Base-by-base conservation (phyloP, 1,140 invertebrate species). In the Drosophila neocordata region DNA sequence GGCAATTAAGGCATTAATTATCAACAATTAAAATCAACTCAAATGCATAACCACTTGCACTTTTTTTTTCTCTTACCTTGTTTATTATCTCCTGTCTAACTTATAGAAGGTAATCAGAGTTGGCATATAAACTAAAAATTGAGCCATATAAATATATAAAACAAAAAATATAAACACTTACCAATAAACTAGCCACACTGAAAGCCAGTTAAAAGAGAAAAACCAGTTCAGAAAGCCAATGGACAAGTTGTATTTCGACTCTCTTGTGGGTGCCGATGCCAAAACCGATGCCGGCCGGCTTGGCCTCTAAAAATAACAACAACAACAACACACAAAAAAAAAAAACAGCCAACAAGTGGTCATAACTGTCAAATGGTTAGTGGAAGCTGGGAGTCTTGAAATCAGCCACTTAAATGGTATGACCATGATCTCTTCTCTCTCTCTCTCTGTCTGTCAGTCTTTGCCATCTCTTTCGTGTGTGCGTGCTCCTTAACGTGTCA, bases 1-100 rank as follows among this genome's bases (percentile, higher is more conserved):
- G 57, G 79, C 79, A 82, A 87, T 87, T 88, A 87, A 85, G 53
- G n/a, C 71, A 63, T 73, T 87, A 87, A 87, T 87, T 87, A 77
- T 68, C 56, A 20, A 70, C 82, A 87, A 79, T 87, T 87, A 87
- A 82, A 82, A 76, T 76, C 79, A 88, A 87, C 87, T 70, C 70
- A 82, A 65, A 79, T 76, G 56, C 74, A 35, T 65, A 73, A 65
- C 72, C 71, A 83, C 64, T 69, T 62, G 62, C 59, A 37, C 57
- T 64, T 56, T 66, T 22, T 22, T 15, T 24, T 24, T 24, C 4
- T 31, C 7, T 31, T 31, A 1, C 27, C 9, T 44, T 13, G 58
- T 44, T 27, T 73, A 55, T 27, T 73, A 55, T 55, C 59, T 63
- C 37, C 38, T 75, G 76, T 77, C 78, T 79, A 79, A 78, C 74